phyloP scores from a whole-genome alignment of 2,888 invertebrate species.

The Pristionchus exspectatus region DNA sequence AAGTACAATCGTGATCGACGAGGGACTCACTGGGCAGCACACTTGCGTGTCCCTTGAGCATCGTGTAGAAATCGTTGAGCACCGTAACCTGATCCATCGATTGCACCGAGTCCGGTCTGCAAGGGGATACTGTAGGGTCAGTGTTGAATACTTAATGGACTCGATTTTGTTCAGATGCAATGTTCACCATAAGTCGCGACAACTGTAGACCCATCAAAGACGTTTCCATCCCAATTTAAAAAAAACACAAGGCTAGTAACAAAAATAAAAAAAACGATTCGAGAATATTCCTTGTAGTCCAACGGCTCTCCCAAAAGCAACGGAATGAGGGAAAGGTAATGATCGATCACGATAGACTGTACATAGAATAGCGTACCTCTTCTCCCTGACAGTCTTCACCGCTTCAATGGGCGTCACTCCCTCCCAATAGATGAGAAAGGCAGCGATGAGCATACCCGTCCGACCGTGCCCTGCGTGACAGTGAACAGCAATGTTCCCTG shows the following conservation, averaged over 20 bases:
- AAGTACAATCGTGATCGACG: too few species aligned
- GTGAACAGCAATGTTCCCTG: slow-evolving; percentile 83
- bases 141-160: too few species aligned
- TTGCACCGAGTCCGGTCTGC: slow-evolving; percentile 14
- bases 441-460: slow-evolving; percentile 91
- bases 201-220: too few species aligned
- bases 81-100: slow-evolving; percentile 43
- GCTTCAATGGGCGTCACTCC: slow-evolving; percentile 88
- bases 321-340: too few species aligned
- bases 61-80: slow-evolving; percentile 20
- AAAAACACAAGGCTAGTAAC: too few species aligned
- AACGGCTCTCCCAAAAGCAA: too few species aligned
- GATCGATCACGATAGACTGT: too few species aligned
- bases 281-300: too few species aligned
- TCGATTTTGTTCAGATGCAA: too few species aligned
- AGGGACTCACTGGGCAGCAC: slow-evolving; percentile 29
- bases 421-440: slow-evolving; percentile 89
- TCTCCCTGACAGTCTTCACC: slow-evolving; percentile 87
- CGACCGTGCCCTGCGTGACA: slow-evolving; percentile 88
- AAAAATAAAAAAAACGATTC: too few species aligned
- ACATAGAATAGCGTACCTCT: slow-evolving; percentile 80
- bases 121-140: not conserved
- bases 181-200: too few species aligned
- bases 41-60: not conserved
- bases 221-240: too few species aligned